These are phyloP conservation scores for Tholera decimalis DNA, from an alignment of 2,888 invertebrate genomes.

Conservation along the genomic window DNA sequence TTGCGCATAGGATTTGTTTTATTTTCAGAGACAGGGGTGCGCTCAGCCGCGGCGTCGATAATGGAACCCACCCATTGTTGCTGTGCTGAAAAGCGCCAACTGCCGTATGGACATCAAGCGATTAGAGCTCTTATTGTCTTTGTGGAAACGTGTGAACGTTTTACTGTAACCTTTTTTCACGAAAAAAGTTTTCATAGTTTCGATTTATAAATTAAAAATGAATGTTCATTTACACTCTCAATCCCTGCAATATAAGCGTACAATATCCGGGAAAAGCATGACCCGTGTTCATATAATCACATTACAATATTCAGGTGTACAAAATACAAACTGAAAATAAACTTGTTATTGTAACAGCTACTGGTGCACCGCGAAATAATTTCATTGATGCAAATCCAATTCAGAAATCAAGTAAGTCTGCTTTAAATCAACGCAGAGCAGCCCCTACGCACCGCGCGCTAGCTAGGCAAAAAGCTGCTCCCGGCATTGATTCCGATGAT, in stretches of 20 bases:
- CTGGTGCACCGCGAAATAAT: slow-evolving; percentile 47
- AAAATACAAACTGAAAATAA: slow-evolving; percentile 27
- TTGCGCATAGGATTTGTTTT: slow-evolving; percentile 80
- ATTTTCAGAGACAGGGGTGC: slow-evolving; percentile 75
- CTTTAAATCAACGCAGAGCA: slow-evolving; percentile 57
- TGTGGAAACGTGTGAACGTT: slow-evolving; percentile 59
- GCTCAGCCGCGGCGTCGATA: slow-evolving; percentile 76
- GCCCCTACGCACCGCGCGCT: slow-evolving; percentile 64
- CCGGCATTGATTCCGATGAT: slow-evolving; percentile 86
- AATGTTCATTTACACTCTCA: slow-evolving; percentile 19
- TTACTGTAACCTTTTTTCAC: slow-evolving; percentile 39
- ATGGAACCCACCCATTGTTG: slow-evolving; percentile 72
- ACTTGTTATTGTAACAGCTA: slow-evolving; percentile 34
- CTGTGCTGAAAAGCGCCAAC: slow-evolving; percentile 69
- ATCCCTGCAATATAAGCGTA: slow-evolving; percentile 6
- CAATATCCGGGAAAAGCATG: slow-evolving; percentile 12
- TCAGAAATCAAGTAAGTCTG: slow-evolving; percentile 59
- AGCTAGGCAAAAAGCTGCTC: slow-evolving; percentile 81
- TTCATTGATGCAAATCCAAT: slow-evolving; percentile 52
- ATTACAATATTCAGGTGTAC: slow-evolving; percentile 32
- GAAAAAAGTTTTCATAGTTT: slow-evolving; percentile 21
- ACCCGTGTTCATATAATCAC: slow-evolving; percentile 27
- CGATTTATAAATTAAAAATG: slow-evolving; percentile 23
- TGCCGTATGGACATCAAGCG: slow-evolving; percentile 67
- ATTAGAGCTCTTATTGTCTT: slow-evolving; percentile 68